Evolutionary conservation across 2,113 vertebrate genomes (phyloP), one percentile per base, ranked within the genome.

Genomic region (Rhynchomys soricoides): DNA sequence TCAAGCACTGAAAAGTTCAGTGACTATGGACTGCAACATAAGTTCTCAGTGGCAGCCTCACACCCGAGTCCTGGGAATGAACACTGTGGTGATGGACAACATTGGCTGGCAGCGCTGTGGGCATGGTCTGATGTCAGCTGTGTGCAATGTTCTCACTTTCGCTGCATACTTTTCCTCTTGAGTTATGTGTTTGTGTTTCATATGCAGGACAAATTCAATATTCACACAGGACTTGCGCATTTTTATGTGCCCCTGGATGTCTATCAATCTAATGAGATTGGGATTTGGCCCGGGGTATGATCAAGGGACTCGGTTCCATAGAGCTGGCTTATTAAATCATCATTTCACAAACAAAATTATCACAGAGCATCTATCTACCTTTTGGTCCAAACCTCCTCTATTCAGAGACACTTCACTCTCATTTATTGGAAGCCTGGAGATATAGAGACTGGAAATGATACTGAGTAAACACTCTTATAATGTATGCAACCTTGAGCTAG

Each of bases 311-410:
- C 77, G 8, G 86, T 89, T 95, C 89, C n/a, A 79, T 59, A 66
- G 78, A 97, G 70, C 55, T 70, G 88, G 95, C 87, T 97, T 96
- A 98, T 89, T 97, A 94, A 93, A 68, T 94, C 94, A 82, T 91
- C 68, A 13, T 88, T 97, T 95, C 89, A 91, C 78, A 97, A 98
- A 97, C 95, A 95, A 90, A 98, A 95, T 93, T 52, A 92, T 95
- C 95, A 88, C 66, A n/a, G 82, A 89, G 50, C 22, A 2, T 57
- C 64, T 48, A 93, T 52, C 64, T 43, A 93, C 85, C 19, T 96
- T 90, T 93, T n/a, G 52, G 82, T 96, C 86, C 8, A 1, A 71
- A 92, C 93, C 82, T 26, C 83, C 89, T 96, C 81, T 77, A 43
- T 93, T 94, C 62, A 40, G 70, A 91, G 77, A 11, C 55, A 73